These are phyloP conservation scores for Elegia similella DNA, from an alignment of 2,888 invertebrate genomes.

Conservation along the genomic window DNA sequence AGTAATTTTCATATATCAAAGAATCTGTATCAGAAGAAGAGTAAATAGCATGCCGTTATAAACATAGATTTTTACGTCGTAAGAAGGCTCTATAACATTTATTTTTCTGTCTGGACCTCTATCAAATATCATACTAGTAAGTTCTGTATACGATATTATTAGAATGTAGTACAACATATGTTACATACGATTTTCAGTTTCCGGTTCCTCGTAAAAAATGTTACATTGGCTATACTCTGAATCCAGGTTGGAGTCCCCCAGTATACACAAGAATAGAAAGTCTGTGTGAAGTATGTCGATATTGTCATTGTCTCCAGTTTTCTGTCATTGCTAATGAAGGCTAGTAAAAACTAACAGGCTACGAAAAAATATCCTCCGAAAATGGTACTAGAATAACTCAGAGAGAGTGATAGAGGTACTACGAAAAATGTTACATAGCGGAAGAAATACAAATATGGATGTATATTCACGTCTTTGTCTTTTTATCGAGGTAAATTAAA, in stretches of 20 bases:
- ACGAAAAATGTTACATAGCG: too few species aligned
- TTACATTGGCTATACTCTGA: slow-evolving; percentile 1
- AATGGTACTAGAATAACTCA: too few species aligned
- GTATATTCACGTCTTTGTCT: too few species aligned
- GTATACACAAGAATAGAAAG: background rate
- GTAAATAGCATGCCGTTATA: background rate
- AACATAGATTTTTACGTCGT: background rate
- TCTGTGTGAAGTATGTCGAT: background rate
- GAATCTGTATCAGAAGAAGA: too few species aligned
- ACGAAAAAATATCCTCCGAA: too few species aligned
- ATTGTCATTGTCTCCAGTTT: too few species aligned
- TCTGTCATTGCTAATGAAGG: too few species aligned
- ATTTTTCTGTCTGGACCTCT: background rate
- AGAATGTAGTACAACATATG: slow-evolving; percentile 4
- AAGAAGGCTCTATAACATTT: background rate
- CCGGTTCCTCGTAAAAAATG: slow-evolving; percentile 5
- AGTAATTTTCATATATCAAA: too few species aligned
- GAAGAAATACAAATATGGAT: too few species aligned
- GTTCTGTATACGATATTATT: background rate
- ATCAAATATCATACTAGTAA: background rate
- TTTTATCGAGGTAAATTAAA: too few species aligned
- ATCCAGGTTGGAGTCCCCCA: background rate
- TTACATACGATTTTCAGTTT: slow-evolving; percentile 4
- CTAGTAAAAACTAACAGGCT: too few species aligned
- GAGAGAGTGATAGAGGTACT: too few species aligned